phyloP scores from a whole-genome alignment of 2,888 invertebrate species.

The Andrena marginata region DNA sequence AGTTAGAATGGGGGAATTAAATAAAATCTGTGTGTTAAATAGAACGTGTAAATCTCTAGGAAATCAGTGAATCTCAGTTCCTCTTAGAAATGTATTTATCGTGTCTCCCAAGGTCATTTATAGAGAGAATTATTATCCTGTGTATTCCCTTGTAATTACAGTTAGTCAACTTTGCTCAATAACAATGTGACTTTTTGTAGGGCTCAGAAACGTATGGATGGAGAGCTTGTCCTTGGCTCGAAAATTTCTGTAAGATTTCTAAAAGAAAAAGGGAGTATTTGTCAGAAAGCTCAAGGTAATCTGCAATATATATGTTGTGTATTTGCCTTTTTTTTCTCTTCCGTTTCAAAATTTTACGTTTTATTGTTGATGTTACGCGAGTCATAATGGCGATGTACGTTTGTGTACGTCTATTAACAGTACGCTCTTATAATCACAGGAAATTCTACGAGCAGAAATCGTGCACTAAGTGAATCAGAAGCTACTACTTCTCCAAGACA shows the following conservation, averaged over 20 bases:
- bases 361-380: conserved; percentile 1
- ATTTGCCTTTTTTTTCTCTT: background rate
- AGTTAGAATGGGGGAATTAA: background rate
- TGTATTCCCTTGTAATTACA: conserved; percentile 50
- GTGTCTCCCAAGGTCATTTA: conserved; percentile 66
- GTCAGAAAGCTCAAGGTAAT: conserved; percentile 79
- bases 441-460: conserved; percentile 67
- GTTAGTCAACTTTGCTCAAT: conserved; percentile 52
- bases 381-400: background rate
- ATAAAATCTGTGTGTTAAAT: background rate
- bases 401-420: background rate
- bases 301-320: conserved; percentile 17
- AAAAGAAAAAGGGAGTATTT: conserved; percentile 77
- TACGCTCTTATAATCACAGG: conserved; percentile 52
- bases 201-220: conserved; percentile 94
- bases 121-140: conserved; percentile 45
- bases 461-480: conserved; percentile 79
- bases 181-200: conserved; percentile 85
- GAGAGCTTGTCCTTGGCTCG: conserved; percentile 92
- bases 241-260: conserved; percentile 88
- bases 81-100: conserved; percentile 39
- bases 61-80: conserved; percentile 11
- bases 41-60: background rate
- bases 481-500: conserved; percentile 76
- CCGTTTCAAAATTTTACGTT: background rate